Evolutionary conservation across 1,140 invertebrate species (phyloP), one percentile per base, ranked within the genome.

Genomic region (Drosophila truncata): DNA sequence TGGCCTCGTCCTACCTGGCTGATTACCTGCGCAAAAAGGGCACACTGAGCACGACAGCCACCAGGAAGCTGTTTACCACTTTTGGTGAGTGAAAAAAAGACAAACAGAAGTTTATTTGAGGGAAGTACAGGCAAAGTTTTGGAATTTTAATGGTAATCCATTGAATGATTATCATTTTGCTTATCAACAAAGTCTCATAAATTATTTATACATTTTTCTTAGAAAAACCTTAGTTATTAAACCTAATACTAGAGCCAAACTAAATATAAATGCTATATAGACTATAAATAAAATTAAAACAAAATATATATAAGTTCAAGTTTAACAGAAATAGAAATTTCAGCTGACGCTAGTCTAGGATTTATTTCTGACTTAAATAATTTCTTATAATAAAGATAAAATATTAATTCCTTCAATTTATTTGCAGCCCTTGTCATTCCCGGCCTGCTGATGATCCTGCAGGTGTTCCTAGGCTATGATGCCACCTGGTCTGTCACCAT

Each of bases 391-490:
- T n/a, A 3, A 4, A 20, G 4, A 14, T 31, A 1, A 33, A 6
- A 6, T 33, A 54, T 29, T 18, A 20, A 49, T 49, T 42, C 13
- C 13, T 59, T 58, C 13, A 41, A 8, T 35, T 35, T 7, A 35
- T 4, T 93, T 95, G 29, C 78, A 95, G 95, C 95, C 37, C 92
- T 96, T 14, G 78, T 95, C 33, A 93, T 91, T 44, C 94, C 95
- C 52, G 95, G 95, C 55, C 62, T 96, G 3, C 90, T 96, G 75
- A 96, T 97, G 96, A 91, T 96, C 4, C 87, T 95, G 0, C 95
- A 96, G 85, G 95, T 96, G 1, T 95, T 95, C 92, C 93, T 95
- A 50, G 96, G 96, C 14, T 94, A 95, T 79, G 94, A 96, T 91
- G 94, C 95, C n/a, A 86, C 93, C 16, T 94, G 95, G 71, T 96